A percentile compares a stretch with the other conserved stretches of the same genome.
phyloP scores from a whole-genome alignment of 1,140 invertebrate species.

The Lucilia cuprina region DNA sequence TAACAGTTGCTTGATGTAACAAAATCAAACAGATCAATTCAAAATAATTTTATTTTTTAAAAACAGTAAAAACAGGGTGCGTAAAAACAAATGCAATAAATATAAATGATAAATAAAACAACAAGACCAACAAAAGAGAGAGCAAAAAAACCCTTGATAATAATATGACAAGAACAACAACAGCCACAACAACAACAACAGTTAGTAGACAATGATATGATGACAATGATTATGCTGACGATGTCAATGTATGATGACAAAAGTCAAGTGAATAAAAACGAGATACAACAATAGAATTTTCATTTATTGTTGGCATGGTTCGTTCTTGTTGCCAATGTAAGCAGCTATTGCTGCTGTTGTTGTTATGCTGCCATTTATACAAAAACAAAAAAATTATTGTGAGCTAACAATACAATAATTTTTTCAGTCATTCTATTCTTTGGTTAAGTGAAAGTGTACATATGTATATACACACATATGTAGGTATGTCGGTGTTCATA shows the following conservation, averaged over 20 bases:
- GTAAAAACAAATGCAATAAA: background rate
- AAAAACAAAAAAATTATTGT: background rate
- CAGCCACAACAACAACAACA: background rate
- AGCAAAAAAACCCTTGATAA: background rate
- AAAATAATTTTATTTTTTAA: background rate
- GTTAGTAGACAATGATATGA: background rate
- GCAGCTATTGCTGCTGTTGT: background rate
- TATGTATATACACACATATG: background rate
- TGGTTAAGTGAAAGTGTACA: background rate
- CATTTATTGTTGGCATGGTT: background rate
- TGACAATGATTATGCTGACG: conserved; percentile 10
- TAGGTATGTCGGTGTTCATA: background rate
- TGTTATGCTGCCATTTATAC: background rate
- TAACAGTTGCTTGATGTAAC: too few relatives aligned
- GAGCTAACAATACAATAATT: background rate
- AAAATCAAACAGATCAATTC: background rate
- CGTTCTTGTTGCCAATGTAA: background rate
- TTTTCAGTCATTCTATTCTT: background rate
- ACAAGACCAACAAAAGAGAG: background rate
- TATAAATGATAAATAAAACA: background rate
- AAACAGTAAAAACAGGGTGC: too few relatives aligned
- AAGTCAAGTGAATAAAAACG: conserved; percentile 10
- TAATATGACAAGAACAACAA: background rate
- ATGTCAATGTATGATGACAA: background rate
- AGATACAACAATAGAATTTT: background rate